A percentile compares a stretch with the other conserved stretches of the same genome.
Conservation (phyloP, 2,888 invertebrate species). For the Cosmia pyralina region DNA sequence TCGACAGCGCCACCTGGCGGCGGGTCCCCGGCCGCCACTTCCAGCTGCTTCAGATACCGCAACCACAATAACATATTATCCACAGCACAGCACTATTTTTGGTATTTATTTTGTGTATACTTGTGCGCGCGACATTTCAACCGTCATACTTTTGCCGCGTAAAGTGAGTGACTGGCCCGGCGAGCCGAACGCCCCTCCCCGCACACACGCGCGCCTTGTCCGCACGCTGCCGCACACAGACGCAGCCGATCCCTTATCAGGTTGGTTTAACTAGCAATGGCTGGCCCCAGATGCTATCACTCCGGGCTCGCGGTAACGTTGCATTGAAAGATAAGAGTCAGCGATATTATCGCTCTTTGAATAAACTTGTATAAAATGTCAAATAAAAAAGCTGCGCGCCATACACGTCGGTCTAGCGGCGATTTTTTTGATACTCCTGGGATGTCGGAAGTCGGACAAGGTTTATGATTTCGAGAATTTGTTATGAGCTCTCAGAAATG, state of each 20-base stretch:
- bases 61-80: slow-evolving; percentile 87
- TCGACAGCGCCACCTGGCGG: slow-evolving; percentile 84
- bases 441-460: slow-evolving; percentile 67
- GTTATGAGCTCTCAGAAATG: slow-evolving; percentile 59
- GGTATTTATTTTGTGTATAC: slow-evolving; percentile 64
- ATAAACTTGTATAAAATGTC: slow-evolving; percentile 91
- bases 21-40: slow-evolving; percentile 80
- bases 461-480: slow-evolving; percentile 57
- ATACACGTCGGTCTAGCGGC: slow-evolving; percentile 83
- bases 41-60: slow-evolving; percentile 87
- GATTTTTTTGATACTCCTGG: slow-evolving; percentile 80
- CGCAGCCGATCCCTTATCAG: slow-evolving; percentile 86
- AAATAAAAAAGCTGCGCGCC: slow-evolving; percentile 88
- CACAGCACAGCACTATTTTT: slow-evolving; percentile 76
- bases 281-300: slow-evolving; percentile 88
- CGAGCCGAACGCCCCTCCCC: slow-evolving; percentile 80
- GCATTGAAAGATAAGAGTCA: slow-evolving; percentile 90
- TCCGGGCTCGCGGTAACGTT: slow-evolving; percentile 89
- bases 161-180: slow-evolving; percentile 88
- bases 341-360: slow-evolving; percentile 89
- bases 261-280: slow-evolving; percentile 89
- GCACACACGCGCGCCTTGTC: slow-evolving; percentile 74
- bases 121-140: slow-evolving; percentile 70
- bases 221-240: slow-evolving; percentile 77
- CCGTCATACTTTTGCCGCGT: slow-evolving; percentile 90